Conservation (phyloP, 2,888 invertebrate genomes). For the Nephrotoma guestfalica region DNA sequence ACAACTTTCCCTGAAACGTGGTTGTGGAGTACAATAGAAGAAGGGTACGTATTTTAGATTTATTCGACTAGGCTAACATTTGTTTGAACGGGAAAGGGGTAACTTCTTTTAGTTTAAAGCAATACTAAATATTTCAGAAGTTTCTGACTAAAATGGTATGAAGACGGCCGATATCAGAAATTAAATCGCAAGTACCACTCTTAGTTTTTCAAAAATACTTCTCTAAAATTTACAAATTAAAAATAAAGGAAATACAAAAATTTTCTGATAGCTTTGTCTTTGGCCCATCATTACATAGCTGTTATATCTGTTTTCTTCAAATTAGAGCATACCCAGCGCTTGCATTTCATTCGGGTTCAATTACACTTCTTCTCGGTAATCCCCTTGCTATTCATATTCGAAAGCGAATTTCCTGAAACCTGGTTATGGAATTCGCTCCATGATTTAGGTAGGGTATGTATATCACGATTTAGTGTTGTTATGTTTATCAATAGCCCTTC, state of each 20-base stretch:
- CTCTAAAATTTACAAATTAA: too few relatives aligned
- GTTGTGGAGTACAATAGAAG: conserved; percentile 43
- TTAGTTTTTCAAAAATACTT: too few relatives aligned
- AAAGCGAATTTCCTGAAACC: conserved; percentile 49
- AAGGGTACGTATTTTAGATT: conserved; percentile 3
- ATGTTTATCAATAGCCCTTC: too few relatives aligned
- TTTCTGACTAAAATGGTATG: too few relatives aligned
- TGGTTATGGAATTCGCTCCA: too few relatives aligned
- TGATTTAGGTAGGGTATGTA: too few relatives aligned
- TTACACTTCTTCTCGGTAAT: background rate
- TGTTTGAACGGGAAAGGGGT: background rate
- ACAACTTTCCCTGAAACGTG: conserved; percentile 52
- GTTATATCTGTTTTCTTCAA: background rate
- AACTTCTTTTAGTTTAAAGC: too few relatives aligned
- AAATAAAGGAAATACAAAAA: background rate
- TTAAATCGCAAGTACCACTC: too few relatives aligned
- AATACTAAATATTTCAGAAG: too few relatives aligned
- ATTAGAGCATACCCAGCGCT: background rate
- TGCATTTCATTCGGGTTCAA: background rate
- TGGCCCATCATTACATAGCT: background rate
- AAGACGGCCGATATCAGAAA: too few relatives aligned
- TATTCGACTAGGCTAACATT: background rate
- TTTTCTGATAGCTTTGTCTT: background rate
- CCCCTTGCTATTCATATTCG: conserved; percentile 26
- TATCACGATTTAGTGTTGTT: too few relatives aligned